These are phyloP conservation scores for Adelosebastes latens DNA, from an alignment of 2,797 vertebrate species.

Conservation along the genomic window DNA sequence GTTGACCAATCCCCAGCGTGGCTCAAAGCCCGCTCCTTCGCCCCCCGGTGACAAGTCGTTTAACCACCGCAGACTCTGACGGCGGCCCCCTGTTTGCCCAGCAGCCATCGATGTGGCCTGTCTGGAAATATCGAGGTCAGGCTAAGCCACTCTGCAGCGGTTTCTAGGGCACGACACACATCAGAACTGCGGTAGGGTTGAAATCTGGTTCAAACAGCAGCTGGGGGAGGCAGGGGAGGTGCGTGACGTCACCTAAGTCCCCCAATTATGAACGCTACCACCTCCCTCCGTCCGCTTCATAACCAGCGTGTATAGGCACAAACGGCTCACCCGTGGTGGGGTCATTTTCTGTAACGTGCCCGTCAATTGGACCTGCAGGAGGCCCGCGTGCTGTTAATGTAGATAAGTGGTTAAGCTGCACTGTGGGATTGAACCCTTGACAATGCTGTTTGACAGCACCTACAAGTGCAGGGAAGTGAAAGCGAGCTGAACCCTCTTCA, in stretches of 20 bases:
- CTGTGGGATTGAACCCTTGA: conserved; percentile 41
- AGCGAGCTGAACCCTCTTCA: conserved; percentile 26
- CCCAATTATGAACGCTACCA: conserved; percentile 20
- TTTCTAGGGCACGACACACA: conserved; percentile 72
- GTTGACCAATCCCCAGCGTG: conserved; percentile 40
- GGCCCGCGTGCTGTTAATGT: conserved; percentile 5
- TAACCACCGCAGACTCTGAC: conserved; percentile 46
- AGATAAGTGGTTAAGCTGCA: conserved; percentile 48
- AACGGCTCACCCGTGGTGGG: conserved; percentile 6
- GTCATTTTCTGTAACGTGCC: conserved; percentile 7
- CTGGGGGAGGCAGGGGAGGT: conserved; percentile 39
- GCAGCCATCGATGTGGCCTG: conserved; percentile 65
- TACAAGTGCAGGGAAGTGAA: conserved; percentile 40
- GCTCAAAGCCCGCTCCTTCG: conserved; percentile 42
- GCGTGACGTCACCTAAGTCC: conserved; percentile 39
- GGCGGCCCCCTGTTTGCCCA: conserved; percentile 54
- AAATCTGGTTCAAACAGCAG: conserved; percentile 75
- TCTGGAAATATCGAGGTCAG: conserved; percentile 79
- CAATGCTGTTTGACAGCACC: conserved; percentile 39
- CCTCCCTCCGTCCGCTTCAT: background rate
- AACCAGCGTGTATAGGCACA: background rate
- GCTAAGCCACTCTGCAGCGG: conserved; percentile 62
- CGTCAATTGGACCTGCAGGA: conserved; percentile 15
- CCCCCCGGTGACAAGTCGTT: conserved; percentile 50
- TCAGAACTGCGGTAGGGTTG: conserved; percentile 52